Percentiles rank a stretch among this genome's conserved stretches.
phyloP scores from a whole-genome alignment of 37 sponge, comb jelly and placozoan genomes.

The Chondrosia reniformis region DNA sequence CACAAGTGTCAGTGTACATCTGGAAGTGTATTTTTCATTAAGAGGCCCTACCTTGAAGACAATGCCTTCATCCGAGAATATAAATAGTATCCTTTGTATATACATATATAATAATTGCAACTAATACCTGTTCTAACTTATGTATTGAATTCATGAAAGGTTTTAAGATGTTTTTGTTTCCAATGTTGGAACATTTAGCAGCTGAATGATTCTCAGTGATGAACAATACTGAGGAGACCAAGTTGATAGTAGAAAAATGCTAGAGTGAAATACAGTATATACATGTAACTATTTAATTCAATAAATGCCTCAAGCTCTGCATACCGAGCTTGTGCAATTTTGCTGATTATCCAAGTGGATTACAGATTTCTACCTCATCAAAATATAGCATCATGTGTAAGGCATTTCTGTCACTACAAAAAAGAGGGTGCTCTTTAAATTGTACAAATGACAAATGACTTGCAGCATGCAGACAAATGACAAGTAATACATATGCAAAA shows the following conservation, averaged over 20 bases:
- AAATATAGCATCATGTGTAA: neutral
- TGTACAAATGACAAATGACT: too few species aligned
- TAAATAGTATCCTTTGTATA: too few species aligned
- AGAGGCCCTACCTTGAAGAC: too few species aligned
- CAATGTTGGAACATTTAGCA: neutral
- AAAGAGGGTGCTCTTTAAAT: neutral
- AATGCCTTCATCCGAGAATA: too few species aligned
- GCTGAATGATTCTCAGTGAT: neutral
- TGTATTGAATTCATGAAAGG: neutral
- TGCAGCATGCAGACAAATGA: too few species aligned
- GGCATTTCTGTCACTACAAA: neutral
- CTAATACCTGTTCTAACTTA: neutral
- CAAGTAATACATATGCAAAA: too few species aligned
- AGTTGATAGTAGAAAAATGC: neutral
- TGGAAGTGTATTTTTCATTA: too few species aligned
- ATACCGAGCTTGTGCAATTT: slow-evolving; percentile 43
- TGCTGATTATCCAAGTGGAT: slow-evolving; percentile 45
- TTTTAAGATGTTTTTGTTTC: neutral
- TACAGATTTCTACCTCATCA: slow-evolving; percentile 19
- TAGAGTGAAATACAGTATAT: neutral
- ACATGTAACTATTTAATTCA: neutral
- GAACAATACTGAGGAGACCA: neutral
- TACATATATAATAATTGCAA: neutral
- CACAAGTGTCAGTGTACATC: too few species aligned
- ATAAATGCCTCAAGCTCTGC: too few species aligned